Evolutionary conservation across 2,888 invertebrate genomes (phyloP).

Genomic region (Drosophila eohydei): DNA sequence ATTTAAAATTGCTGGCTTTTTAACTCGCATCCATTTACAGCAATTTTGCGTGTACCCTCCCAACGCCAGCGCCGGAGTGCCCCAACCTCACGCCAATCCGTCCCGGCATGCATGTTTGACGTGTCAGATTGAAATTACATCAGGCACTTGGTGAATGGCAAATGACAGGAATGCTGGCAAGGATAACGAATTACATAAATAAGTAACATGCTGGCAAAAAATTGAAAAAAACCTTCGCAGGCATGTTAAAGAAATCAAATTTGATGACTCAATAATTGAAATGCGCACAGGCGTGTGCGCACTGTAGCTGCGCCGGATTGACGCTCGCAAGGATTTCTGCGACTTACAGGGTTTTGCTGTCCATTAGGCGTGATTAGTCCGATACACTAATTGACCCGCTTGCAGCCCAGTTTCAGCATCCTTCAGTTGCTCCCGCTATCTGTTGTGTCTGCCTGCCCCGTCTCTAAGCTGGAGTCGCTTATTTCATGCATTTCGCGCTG

Average conservation of each 20-base stretch:
- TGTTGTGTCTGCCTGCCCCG: neutral
- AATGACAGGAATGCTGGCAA: slow-evolving; percentile 44
- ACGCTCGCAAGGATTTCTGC: slow-evolving; percentile 15
- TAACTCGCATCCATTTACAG: slow-evolving; percentile 81
- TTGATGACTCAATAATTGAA: slow-evolving; percentile 80
- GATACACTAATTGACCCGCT: slow-evolving; percentile 10
- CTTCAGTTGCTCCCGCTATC: slow-evolving; percentile 6
- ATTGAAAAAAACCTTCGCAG: slow-evolving; percentile 60
- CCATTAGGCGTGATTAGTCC: slow-evolving; percentile 5
- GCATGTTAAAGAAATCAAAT: slow-evolving; percentile 69
- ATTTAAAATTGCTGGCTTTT: slow-evolving; percentile 80
- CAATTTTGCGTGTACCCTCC: slow-evolving; percentile 65
- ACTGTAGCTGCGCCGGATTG: slow-evolving; percentile 50
- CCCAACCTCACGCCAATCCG: slow-evolving; percentile 15
- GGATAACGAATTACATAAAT: slow-evolving; percentile 64
- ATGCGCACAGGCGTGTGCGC: slow-evolving; percentile 58
- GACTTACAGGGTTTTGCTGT: slow-evolving; percentile 4
- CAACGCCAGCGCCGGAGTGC: neutral
- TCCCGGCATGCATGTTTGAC: slow-evolving; percentile 37
- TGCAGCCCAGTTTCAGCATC: neutral
- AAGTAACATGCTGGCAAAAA: slow-evolving; percentile 51
- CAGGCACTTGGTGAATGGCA: slow-evolving; percentile 62
- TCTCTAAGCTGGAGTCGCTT: slow-evolving; percentile 34
- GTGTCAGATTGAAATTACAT: slow-evolving; percentile 79
- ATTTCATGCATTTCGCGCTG: slow-evolving; percentile 52